Evolutionary conservation across 2,888 invertebrate genomes (phyloP).

Genomic region (Clepsis dumicolana): DNA sequence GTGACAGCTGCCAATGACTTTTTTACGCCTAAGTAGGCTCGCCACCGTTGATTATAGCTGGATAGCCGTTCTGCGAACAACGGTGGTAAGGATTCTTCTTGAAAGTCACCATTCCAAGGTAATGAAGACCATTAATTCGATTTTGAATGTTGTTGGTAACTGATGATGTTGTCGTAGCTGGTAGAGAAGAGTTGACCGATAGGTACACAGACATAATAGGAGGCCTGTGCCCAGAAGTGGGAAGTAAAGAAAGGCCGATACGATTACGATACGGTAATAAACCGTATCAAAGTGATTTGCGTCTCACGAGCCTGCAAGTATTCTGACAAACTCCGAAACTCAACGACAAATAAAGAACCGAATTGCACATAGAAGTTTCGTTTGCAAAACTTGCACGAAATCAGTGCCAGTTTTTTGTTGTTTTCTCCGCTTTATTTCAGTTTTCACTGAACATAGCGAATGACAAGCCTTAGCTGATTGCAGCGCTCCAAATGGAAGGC

Average conservation of each 20-base stretch:
- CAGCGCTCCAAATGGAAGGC: slow-evolving; percentile 11
- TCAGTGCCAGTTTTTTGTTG: slow-evolving; percentile 25
- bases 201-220: too few relatives aligned
- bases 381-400: slow-evolving; percentile 28
- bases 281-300: not conserved
- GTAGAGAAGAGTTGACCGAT: too few relatives aligned
- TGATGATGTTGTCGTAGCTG: too few relatives aligned
- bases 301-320: not conserved
- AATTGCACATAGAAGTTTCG: slow-evolving; percentile 20
- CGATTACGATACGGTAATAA: not conserved
- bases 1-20: slow-evolving; percentile 38
- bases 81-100: slow-evolving; percentile 32
- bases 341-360: not conserved
- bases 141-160: too few relatives aligned
- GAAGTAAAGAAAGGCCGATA: not conserved
- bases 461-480: slow-evolving; percentile 31
- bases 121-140: slow-evolving; percentile 5
- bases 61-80: slow-evolving; percentile 33
- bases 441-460: slow-evolving; percentile 29
- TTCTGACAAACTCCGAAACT: not conserved
- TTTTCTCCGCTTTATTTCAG: slow-evolving; percentile 25
- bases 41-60: slow-evolving; percentile 8
- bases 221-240: too few relatives aligned
- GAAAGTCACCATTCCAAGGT: slow-evolving; percentile 3
- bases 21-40: slow-evolving; percentile 32